Conservation (phyloP, 2,888 invertebrate species). For the Seira sanloemensis region DNA sequence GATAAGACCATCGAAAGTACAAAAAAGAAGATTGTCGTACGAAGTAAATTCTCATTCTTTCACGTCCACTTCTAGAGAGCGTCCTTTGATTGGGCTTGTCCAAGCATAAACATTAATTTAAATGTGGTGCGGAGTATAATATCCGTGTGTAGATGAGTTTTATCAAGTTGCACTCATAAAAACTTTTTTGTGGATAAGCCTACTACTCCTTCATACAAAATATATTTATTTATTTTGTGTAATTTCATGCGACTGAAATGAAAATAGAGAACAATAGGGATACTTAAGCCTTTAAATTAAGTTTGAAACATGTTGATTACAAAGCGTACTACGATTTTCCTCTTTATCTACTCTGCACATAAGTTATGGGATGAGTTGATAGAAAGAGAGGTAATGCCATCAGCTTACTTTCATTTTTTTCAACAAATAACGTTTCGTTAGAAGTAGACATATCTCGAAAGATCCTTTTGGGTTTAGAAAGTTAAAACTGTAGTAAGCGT, state of each 20-base stretch:
- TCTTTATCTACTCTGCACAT: not conserved
- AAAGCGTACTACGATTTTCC: not conserved
- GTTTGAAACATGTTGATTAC: slow-evolving; percentile 23
- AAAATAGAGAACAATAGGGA: slow-evolving; percentile 27
- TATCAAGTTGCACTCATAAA: too few relatives aligned
- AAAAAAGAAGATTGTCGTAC: not conserved
- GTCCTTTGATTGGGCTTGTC: too few relatives aligned
- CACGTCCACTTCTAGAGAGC: too few relatives aligned
- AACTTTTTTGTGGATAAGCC: too few relatives aligned
- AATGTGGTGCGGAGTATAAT: too few relatives aligned
- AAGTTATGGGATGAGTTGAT: not conserved
- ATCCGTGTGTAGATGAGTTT: too few relatives aligned
- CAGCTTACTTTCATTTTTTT: slow-evolving; percentile 13
- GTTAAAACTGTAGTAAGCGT: slow-evolving; percentile 11
- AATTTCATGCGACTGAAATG: not conserved
- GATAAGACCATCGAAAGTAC: slow-evolving; percentile 35
- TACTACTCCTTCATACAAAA: not conserved
- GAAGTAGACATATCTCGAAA: not conserved
- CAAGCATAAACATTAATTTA: too few relatives aligned
- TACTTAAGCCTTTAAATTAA: slow-evolving; percentile 37
- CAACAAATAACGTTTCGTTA: not conserved
- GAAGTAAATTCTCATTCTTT: not conserved
- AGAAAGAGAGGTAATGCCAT: not conserved
- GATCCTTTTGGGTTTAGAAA: not conserved
- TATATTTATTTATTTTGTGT: not conserved